These are phyloP conservation scores for Struthidea cinerea DNA, from an alignment of 2,113 vertebrate species.

Conservation along the genomic window DNA sequence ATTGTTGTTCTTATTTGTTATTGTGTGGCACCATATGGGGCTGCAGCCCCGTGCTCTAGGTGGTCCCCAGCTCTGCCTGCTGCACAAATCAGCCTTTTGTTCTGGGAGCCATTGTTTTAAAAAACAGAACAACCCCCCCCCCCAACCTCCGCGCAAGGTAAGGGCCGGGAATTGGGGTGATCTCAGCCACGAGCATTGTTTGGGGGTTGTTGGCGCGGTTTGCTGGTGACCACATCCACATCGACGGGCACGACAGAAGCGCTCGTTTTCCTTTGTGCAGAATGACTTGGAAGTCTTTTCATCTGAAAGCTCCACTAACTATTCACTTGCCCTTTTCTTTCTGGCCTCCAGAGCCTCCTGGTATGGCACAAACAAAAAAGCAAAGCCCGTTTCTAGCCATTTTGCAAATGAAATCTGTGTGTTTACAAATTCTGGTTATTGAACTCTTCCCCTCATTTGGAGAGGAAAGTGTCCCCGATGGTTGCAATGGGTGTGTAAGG, in stretches of 20 bases:
- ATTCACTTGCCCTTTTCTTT: neutral
- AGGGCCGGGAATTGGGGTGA: neutral
- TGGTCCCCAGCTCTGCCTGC: conserved; percentile 49
- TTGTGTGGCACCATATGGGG: conserved; percentile 58
- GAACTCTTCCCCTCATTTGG: neutral
- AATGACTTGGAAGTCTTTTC: neutral
- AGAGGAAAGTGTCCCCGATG: neutral
- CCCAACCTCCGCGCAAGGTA: neutral
- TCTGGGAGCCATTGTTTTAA: conserved; percentile 38
- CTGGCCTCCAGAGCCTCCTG: neutral
- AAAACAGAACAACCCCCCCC: neutral
- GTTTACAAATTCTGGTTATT: neutral
- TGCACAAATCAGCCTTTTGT: conserved; percentile 59
- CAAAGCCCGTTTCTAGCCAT: neutral
- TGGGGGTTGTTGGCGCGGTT: neutral
- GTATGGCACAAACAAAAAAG: neutral
- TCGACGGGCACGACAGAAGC: neutral
- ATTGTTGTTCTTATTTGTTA: conserved; percentile 62
- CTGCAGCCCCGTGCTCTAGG: conserved; percentile 51
- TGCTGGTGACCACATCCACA: neutral
- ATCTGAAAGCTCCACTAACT: neutral
- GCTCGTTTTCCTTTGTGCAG: conserved; percentile 6
- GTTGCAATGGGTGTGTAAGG: neutral
- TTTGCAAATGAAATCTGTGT: neutral
- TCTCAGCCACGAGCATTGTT: neutral